Evolutionary conservation across 23 tunicate genomes (phyloP).

Genomic region (Ciona savignyi): DNA sequence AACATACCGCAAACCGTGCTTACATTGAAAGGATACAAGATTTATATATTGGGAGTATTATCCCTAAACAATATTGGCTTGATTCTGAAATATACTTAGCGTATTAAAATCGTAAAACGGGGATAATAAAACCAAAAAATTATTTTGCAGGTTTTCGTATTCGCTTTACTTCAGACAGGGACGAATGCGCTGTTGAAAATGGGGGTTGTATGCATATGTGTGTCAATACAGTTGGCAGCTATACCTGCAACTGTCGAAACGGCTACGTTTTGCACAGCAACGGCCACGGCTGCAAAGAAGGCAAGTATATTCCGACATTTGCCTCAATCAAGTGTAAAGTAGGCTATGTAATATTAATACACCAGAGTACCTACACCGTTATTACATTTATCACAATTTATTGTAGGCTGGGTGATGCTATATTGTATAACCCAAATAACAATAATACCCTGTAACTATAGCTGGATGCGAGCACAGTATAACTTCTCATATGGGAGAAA

Average conservation of each 20-base stretch:
- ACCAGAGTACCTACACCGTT: too few relatives aligned
- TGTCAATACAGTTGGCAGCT: slow-evolving; percentile 79
- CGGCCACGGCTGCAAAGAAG: slow-evolving; percentile 87
- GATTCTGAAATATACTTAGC: too few relatives aligned
- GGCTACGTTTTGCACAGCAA: slow-evolving; percentile 81
- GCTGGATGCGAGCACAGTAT: slow-evolving; percentile 80
- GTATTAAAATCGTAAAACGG: too few relatives aligned
- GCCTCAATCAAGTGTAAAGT: too few relatives aligned
- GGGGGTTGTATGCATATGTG: slow-evolving; percentile 96
- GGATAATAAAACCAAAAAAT: too few relatives aligned
- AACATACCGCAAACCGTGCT: too few relatives aligned
- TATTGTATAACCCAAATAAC: too few relatives aligned
- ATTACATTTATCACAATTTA: too few relatives aligned
- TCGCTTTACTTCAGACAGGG: slow-evolving; percentile 64
- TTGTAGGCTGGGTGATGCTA: background rate
- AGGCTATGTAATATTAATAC: too few relatives aligned
- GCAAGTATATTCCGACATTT: slow-evolving; percentile 5
- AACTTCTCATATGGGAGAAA: slow-evolving; percentile 58
- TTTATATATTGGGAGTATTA: too few relatives aligned
- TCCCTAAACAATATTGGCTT: too few relatives aligned
- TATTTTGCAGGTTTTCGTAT: slow-evolving; percentile 68
- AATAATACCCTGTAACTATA: slow-evolving; percentile 9
- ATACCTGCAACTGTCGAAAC: slow-evolving; percentile 63
- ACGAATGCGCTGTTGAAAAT: slow-evolving; percentile 76
- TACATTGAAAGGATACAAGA: too few relatives aligned